A percentile compares a stretch with the other conserved stretches of the same genome.
Conservation (phyloP, 2,888 invertebrate genomes). For the Bembecia ichneumoniformis region DNA sequence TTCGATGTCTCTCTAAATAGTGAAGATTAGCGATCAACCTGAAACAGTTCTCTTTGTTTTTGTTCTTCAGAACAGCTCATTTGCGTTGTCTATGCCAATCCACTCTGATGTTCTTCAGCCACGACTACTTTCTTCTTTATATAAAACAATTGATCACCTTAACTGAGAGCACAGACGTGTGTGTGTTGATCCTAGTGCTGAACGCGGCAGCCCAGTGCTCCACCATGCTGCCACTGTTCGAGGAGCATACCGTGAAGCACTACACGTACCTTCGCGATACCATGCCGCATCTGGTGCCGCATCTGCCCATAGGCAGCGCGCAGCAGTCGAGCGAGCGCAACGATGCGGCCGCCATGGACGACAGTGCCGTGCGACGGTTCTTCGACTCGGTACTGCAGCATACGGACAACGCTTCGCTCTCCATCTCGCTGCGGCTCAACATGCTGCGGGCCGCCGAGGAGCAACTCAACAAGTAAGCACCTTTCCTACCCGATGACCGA, state of each 20-base stretch:
- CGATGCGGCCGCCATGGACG: conserved; percentile 55
- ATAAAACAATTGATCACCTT: too few species aligned
- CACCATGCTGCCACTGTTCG: conserved; percentile 92
- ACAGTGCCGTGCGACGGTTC: conserved; percentile 79
- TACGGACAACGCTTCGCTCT: conserved; percentile 78
- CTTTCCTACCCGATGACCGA: not conserved
- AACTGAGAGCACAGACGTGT: conserved; percentile 74
- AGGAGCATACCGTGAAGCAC: conserved; percentile 92
- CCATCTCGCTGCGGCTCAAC: conserved; percentile 69
- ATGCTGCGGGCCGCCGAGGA: conserved; percentile 76
- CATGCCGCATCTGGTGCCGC: conserved; percentile 91
- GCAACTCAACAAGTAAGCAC: conserved; percentile 73
- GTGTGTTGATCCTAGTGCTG: conserved; percentile 91
- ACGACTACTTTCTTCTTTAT: too few species aligned
- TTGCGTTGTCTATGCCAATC: too few species aligned
- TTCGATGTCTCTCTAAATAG: too few species aligned
- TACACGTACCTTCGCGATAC: conserved; percentile 94
- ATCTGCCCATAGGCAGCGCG: conserved; percentile 69
- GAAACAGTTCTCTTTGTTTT: too few species aligned
- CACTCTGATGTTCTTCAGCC: too few species aligned
- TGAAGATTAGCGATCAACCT: too few species aligned
- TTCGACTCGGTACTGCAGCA: conserved; percentile 81
- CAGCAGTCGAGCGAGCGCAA: conserved; percentile 42
- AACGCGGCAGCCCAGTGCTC: conserved; percentile 94
- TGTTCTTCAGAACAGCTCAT: too few species aligned